Conservation (phyloP, 2,888 invertebrate genomes). For the Oxyteleia sp. region DNA sequence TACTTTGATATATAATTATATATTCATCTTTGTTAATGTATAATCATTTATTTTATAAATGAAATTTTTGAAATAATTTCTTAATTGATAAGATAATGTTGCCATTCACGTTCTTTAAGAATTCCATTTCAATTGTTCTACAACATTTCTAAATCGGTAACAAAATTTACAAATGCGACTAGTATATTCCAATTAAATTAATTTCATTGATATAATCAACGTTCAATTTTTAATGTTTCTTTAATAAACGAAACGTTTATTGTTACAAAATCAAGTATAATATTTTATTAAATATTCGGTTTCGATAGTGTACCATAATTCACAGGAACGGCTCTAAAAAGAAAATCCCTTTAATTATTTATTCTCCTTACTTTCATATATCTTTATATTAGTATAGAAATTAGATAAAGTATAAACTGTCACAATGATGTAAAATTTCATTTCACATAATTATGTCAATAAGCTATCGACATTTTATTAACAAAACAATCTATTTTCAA, state of each 20-base stretch:
- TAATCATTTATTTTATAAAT: not conserved
- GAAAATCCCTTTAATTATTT: not conserved
- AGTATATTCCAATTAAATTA: not conserved
- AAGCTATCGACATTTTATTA: no score
- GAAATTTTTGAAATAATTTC: not conserved
- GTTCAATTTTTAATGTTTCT: not conserved
- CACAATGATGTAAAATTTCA: no score
- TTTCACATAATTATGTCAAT: no score
- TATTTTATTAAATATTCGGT: not conserved
- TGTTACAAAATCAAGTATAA: not conserved
- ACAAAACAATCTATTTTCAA: no score
- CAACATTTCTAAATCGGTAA: not conserved
- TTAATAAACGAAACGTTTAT: not conserved
- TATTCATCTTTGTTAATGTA: not conserved
- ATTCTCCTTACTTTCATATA: not conserved
- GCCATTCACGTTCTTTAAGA: not conserved
- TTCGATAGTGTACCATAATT: not conserved
- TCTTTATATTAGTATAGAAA: no score
- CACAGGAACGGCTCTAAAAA: constrained; percentile 6
- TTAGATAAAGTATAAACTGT: no score
- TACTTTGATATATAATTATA: no score
- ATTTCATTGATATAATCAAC: not conserved
- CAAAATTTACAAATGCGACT: constrained; percentile 6
- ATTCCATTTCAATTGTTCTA: not conserved
- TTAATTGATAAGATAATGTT: not conserved